Evolutionary conservation across 2,888 invertebrate species (phyloP).

Genomic region (Drosophila imparisetae): DNA sequence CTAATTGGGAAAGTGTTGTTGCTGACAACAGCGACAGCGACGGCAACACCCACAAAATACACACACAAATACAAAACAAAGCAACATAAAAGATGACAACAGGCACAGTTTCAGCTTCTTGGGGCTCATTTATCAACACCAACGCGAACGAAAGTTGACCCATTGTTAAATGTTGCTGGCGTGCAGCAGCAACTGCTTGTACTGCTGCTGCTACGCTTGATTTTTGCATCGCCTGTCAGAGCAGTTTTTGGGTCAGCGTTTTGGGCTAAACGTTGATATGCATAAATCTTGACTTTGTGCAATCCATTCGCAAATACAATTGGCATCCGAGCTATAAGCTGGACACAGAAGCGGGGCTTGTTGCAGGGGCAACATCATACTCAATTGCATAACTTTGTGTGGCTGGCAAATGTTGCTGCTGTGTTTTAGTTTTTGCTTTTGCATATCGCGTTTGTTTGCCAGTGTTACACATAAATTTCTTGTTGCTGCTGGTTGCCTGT

Average conservation of each 20-base stretch:
- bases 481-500: conserved; percentile 34
- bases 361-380: conserved; percentile 7
- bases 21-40: conserved; percentile 47
- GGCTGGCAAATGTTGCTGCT: conserved; percentile 57
- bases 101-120: conserved; percentile 21
- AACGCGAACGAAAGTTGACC: conserved; percentile 73
- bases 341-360: conserved; percentile 3
- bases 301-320: conserved; percentile 67
- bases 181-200: conserved; percentile 20
- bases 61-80: conserved; percentile 20
- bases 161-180: conserved; percentile 61
- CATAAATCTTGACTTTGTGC: conserved; percentile 76
- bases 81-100: conserved; percentile 55
- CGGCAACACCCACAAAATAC: conserved; percentile 60
- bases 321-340: conserved; percentile 33
- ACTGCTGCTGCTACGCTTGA: conserved; percentile 52
- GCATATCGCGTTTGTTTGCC: conserved; percentile 49
- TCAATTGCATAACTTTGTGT: conserved; percentile 67
- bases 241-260: conserved; percentile 74
- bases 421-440: conserved; percentile 34
- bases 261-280: conserved; percentile 77
- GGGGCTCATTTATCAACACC: conserved; percentile 71
- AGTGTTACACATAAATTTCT: conserved; percentile 71
- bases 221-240: conserved; percentile 55
- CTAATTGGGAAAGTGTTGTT: conserved; percentile 75